Evolutionary conservation across 2,113 vertebrate genomes (phyloP).

Genomic region (Tupaia chinensis): DNA sequence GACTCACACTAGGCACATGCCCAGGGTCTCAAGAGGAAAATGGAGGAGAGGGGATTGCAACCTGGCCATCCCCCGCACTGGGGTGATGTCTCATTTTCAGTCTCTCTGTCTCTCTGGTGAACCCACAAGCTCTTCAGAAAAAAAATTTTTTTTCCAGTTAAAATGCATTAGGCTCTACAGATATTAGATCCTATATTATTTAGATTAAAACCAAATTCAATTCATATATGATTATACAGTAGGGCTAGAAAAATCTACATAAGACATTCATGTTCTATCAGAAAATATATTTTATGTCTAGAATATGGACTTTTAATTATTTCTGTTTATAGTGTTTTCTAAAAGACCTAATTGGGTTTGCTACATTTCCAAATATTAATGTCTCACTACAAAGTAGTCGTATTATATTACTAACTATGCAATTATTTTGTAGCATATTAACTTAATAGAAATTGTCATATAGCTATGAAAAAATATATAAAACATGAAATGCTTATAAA

Average conservation of each 20-base stretch:
- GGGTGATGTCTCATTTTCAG: too few species aligned
- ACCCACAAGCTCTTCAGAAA: too few species aligned
- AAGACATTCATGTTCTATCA: neutral
- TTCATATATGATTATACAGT: neutral
- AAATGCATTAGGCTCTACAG: neutral
- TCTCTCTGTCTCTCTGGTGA: too few species aligned
- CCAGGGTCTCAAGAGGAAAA: too few species aligned
- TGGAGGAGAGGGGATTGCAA: too few species aligned
- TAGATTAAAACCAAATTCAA: neutral
- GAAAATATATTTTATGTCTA: neutral
- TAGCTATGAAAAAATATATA: slow-evolving; percentile 10
- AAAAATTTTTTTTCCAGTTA: neutral
- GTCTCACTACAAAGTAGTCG: slow-evolving; percentile 28
- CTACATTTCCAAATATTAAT: neutral
- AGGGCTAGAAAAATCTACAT: neutral
- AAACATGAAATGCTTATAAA: neutral
- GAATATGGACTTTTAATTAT: neutral
- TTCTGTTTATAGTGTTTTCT: neutral
- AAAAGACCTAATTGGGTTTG: neutral
- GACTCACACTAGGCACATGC: too few species aligned
- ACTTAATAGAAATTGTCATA: neutral
- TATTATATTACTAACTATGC: slow-evolving; percentile 49
- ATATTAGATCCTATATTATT: neutral
- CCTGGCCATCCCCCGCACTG: too few species aligned
- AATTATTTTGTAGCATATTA: slow-evolving; percentile 23